Evolutionary conservation across 2,797 vertebrate species (phyloP), one percentile per base, ranked within the genome.

Genomic region (Leptoclinus maculatus): DNA sequence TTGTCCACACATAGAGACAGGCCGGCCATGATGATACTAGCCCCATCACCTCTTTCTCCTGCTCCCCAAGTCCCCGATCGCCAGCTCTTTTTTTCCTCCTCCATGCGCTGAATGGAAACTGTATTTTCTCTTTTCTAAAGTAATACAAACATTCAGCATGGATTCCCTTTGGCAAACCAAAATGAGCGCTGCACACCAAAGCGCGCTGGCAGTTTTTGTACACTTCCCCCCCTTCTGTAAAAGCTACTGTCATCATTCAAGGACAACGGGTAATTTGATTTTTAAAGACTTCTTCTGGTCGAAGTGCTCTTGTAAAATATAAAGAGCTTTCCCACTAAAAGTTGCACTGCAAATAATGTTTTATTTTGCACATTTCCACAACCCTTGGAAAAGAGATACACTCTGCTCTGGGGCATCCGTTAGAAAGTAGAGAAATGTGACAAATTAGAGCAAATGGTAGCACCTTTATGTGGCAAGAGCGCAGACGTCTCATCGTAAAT

Each of bases 1-100:
- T 89, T 91, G 90, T 93, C 91, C 88, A 89, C 85, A 87, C 34
- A 9, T 66, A 84, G 76, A 82, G 90, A 90, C 86, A 88, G 82
- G 81, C 71, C 66, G 47, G 68, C 73, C 79, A 71, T 67, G 83
- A 76, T 78, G 77, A 77, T 74, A 62, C 68, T 25, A 64, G 75
- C 32, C 59, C 51, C 27, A 66, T 83, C 78, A 63, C 78, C 67
- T 36, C 45, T 59, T 76, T 65, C 32, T 65, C 27, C 56, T 66
- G 29, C 60, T 71, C 38, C 39, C 59, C 38, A 27, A 53, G 21
- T 41, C 66, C 45, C 71, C 49, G 29, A 47, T 74, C 36, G 17
- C 53, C 10, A 29, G 59, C 36, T 74, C 66, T 72, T 73, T 78
- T 76, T 56, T 39, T 70, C 38, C 21, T 69, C 58, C 51, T 70